Evolutionary conservation across 1,140 invertebrate species (phyloP).

Genomic region (Drosophila funebris): DNA sequence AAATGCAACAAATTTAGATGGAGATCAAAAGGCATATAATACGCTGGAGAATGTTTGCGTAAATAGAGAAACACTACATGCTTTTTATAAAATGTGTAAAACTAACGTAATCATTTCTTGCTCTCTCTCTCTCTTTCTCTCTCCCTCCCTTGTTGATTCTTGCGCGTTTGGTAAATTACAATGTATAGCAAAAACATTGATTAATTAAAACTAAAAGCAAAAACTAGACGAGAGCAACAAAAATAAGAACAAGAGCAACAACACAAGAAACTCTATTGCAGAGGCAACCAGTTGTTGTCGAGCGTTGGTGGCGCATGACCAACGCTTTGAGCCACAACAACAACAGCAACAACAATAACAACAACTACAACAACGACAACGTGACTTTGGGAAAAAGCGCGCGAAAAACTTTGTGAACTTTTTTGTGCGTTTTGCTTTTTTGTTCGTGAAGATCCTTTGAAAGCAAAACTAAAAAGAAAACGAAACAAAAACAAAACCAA

Average conservation of each 20-base stretch:
- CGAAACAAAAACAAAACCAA: neutral
- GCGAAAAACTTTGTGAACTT: conserved; percentile 9
- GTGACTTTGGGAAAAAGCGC: conserved; percentile 6
- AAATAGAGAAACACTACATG: conserved; percentile 28
- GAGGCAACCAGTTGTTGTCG: neutral
- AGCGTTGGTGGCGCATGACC: neutral
- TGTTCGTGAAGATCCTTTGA: neutral
- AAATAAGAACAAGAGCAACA: conserved; percentile 23
- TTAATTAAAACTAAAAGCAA: conserved; percentile 67
- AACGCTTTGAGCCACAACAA: conserved; percentile 15
- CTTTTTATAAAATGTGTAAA: conserved; percentile 54
- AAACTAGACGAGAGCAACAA: conserved; percentile 43
- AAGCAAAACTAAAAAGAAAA: neutral
- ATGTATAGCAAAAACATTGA: conserved; percentile 69
- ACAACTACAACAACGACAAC: conserved; percentile 14
- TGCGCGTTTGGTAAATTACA: conserved; percentile 45
- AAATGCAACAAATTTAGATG: neutral
- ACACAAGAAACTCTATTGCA: neutral
- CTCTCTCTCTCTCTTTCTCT: conserved; percentile 35
- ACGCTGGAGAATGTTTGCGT: neutral
- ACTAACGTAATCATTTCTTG: conserved; percentile 74
- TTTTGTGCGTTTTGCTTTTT: conserved; percentile 16
- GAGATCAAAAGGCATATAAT: too few species aligned
- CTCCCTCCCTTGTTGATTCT: conserved; percentile 9
- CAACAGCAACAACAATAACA: conserved; percentile 6